Evolutionary conservation across 2,113 vertebrate species (phyloP).

Genomic region (Triplophysa tibetana): DNA sequence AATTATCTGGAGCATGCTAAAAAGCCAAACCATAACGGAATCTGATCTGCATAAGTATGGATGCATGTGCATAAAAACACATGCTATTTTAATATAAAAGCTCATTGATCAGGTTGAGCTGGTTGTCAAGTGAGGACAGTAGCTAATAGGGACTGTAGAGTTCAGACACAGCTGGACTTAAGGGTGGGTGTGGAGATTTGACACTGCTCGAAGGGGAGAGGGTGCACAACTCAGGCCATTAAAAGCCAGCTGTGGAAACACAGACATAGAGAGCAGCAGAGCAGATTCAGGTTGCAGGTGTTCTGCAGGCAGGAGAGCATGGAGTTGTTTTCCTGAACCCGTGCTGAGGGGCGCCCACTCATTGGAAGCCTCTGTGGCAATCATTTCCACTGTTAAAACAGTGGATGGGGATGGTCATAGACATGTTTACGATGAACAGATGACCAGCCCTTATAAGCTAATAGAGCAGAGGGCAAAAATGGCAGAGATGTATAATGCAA

Average conservation of each 20-base stretch:
- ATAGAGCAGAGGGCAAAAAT: constrained; percentile 4
- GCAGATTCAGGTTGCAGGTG: constrained; percentile 26
- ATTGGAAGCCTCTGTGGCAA: neutral
- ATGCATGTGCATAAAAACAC: neutral
- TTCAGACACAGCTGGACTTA: constrained; percentile 21
- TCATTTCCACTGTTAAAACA: neutral
- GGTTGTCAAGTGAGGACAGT: constrained; percentile 31
- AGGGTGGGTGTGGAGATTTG: constrained; percentile 3
- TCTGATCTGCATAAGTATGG: neutral
- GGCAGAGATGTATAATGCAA: constrained; percentile 2
- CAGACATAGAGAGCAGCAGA: neutral
- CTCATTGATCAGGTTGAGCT: constrained; percentile 10
- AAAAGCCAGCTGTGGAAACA: constrained; percentile 38
- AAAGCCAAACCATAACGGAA: neutral
- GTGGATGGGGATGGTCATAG: neutral
- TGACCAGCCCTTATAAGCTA: neutral
- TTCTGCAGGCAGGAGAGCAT: neutral
- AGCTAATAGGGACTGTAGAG: constrained; percentile 17
- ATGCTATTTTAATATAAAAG: constrained; percentile 5
- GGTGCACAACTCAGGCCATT: neutral
- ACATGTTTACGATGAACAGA: constrained; percentile 6
- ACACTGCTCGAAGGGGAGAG: constrained; percentile 1
- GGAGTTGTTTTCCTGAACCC: neutral
- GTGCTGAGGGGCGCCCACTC: neutral
- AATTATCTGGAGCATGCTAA: too few species aligned